Conservation (phyloP, 2,797 vertebrate genomes). For the Heliangelus exortis region DNA sequence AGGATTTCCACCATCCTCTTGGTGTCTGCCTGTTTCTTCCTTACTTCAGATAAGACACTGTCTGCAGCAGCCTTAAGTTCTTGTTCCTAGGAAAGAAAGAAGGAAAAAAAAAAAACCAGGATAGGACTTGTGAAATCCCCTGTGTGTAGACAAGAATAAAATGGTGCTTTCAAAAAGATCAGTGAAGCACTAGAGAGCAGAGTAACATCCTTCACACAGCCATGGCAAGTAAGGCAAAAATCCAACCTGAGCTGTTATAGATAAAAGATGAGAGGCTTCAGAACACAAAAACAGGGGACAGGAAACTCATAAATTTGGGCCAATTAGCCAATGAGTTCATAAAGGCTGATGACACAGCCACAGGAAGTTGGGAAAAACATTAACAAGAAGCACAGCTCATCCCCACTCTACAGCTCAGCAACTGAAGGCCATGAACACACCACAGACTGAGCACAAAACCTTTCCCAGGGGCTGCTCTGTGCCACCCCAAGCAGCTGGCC, state of each 20-base stretch:
- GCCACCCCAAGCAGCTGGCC: neutral
- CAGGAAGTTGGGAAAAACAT: neutral
- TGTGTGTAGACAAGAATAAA: accelerated
- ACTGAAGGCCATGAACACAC: neutral
- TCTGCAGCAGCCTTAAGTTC: constrained; percentile 94
- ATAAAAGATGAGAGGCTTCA: accelerated
- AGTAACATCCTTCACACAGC: neutral
- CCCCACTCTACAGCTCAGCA: accelerated
- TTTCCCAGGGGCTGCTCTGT: neutral
- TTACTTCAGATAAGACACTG: constrained; percentile 90
- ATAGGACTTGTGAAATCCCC: accelerated
- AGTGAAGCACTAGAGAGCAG: neutral
- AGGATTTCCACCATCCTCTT: constrained; percentile 93
- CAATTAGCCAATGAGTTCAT: neutral
- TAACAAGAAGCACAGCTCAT: neutral
- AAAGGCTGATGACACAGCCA: neutral
- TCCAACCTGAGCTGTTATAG: neutral
- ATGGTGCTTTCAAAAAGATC: neutral
- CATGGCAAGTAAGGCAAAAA: neutral
- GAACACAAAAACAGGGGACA: neutral
- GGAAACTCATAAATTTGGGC: neutral
- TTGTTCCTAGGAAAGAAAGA: constrained; percentile 79
- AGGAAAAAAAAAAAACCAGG: neutral
- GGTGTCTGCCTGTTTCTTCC: constrained; percentile 91
- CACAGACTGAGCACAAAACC: neutral